phyloP scores from a whole-genome alignment of 2,888 invertebrate species.

The Bruchidius siliquastri region DNA sequence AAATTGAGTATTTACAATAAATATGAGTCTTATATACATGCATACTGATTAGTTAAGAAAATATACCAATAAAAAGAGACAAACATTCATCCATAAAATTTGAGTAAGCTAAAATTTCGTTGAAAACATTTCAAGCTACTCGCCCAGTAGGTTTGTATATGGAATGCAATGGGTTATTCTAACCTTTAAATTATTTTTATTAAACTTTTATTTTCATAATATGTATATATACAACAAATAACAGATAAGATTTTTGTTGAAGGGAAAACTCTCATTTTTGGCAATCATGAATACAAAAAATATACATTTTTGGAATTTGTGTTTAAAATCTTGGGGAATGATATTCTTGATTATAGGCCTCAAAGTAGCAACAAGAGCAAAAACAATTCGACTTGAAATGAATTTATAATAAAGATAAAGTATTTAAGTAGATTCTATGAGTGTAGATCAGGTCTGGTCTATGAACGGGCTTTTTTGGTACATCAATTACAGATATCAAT shows the following conservation, averaged over 20 bases:
- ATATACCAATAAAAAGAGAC: slow-evolving; percentile 21
- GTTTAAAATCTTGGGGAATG: too few species aligned
- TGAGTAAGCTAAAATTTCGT: slow-evolving; percentile 20
- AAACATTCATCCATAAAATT: slow-evolving; percentile 3
- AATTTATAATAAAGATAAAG: too few species aligned
- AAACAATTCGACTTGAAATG: too few species aligned
- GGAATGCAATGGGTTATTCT: slow-evolving; percentile 23
- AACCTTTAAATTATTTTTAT: neutral
- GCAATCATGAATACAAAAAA: neutral
- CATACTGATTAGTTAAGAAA: slow-evolving; percentile 28
- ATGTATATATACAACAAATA: neutral
- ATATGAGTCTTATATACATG: slow-evolving; percentile 35
- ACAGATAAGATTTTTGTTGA: neutral
- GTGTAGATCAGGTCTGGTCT: too few species aligned
- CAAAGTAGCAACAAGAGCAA: too few species aligned
- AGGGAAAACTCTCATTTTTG: neutral
- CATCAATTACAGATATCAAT: too few species aligned
- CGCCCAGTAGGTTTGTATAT: slow-evolving; percentile 10
- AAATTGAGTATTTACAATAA: slow-evolving; percentile 38
- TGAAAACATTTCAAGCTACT: slow-evolving; percentile 18
- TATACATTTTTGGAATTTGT: neutral
- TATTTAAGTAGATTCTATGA: too few species aligned
- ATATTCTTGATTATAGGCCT: too few species aligned
- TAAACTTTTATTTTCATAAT: neutral
- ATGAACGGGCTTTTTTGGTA: too few species aligned